These are phyloP conservation scores for Merluccius polli DNA, from an alignment of 2,797 vertebrate genomes.

Conservation along the genomic window DNA sequence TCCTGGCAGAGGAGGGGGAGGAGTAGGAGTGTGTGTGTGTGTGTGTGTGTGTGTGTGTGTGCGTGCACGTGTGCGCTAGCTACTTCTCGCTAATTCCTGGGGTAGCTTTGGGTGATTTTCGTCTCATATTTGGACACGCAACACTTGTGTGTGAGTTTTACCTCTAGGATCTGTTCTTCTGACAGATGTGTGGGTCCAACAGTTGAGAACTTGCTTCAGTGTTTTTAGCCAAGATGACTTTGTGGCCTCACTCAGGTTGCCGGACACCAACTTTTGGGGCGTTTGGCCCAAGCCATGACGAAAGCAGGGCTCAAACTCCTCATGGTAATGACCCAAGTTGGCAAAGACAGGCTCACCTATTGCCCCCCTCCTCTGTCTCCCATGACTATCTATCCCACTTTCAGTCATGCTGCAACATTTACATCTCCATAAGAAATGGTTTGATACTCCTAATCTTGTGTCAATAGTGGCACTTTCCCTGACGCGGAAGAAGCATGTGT, in stretches of 20 bases:
- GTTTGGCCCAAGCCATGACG: slow-evolving; percentile 60
- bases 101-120: slow-evolving; percentile 29
- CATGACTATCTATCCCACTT: background rate
- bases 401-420: slow-evolving; percentile 33
- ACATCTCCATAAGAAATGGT: slow-evolving; percentile 58
- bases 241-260: slow-evolving; percentile 56
- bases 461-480: slow-evolving; percentile 37
- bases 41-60: background rate
- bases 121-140: slow-evolving; percentile 28
- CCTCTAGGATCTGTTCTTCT: slow-evolving; percentile 42
- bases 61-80: no score
- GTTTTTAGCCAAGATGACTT: slow-evolving; percentile 59
- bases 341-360: slow-evolving; percentile 41
- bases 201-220: slow-evolving; percentile 61
- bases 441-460: slow-evolving; percentile 26
- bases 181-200: slow-evolving; percentile 58
- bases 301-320: slow-evolving; percentile 58
- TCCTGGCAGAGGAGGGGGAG: background rate
- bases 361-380: background rate
- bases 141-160: slow-evolving; percentile 45
- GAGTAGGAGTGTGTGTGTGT: slow-evolving; percentile 9
- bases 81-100: background rate
- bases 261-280: slow-evolving; percentile 67
- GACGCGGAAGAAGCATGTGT: slow-evolving; percentile 21
- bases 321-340: slow-evolving; percentile 58